Conservation (phyloP, 2,888 invertebrate species). For the Pardosa pseudoannulata region DNA sequence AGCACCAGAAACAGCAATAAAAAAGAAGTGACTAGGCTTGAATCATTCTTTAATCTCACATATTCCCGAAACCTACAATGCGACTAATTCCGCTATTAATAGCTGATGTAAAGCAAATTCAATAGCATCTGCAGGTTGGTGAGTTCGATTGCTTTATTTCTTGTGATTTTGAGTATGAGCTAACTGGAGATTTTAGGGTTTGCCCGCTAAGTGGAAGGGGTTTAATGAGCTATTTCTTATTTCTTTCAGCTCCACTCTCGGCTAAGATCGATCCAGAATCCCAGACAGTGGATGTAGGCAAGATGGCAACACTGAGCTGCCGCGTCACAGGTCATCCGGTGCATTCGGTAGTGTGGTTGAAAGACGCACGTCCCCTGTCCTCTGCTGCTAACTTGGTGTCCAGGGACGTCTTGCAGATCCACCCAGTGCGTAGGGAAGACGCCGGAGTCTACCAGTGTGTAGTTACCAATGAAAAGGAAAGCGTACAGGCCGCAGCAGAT, state of each 20-base stretch:
- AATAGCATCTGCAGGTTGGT: no score
- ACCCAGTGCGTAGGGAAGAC: constrained; percentile 68
- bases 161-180: no score
- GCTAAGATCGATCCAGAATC: constrained; percentile 66
- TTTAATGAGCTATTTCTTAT: no score
- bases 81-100: no score
- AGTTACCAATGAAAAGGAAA: constrained; percentile 66
- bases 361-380: constrained; percentile 50
- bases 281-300: constrained; percentile 71
- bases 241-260: constrained; percentile 56
- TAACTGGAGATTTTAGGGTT: no score
- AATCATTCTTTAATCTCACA: no score
- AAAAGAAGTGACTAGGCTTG: no score
- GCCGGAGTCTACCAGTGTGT: constrained; percentile 72
- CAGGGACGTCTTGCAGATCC: constrained; percentile 64
- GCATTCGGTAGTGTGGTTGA: constrained; percentile 69
- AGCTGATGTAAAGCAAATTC: no score
- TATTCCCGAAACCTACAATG: no score
- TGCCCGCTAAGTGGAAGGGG: no score
- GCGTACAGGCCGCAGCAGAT: constrained; percentile 62
- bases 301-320: constrained; percentile 64
- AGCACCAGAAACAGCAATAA: no score
- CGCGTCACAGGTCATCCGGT: constrained; percentile 70
- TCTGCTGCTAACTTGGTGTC: constrained; percentile 53
- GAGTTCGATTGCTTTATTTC: no score